Evolutionary conservation across 2,113 vertebrate species (phyloP).

Genomic region (Hyaena hyaena): DNA sequence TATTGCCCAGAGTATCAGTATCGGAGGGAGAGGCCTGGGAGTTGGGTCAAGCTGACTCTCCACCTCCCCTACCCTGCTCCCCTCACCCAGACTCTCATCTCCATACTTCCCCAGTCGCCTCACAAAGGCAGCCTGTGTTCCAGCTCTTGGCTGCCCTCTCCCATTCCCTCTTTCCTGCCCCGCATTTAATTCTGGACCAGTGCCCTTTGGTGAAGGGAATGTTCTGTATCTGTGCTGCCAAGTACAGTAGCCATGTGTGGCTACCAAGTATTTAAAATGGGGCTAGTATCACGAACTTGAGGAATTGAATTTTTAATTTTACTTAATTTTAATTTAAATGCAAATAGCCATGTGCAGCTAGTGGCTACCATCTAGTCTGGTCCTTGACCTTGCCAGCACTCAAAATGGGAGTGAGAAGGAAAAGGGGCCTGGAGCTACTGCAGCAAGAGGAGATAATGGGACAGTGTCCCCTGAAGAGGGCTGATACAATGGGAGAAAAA

Average conservation of each 20-base stretch:
- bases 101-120: neutral
- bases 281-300: neutral
- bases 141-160: neutral
- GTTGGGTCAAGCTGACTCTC: neutral
- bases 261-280: neutral
- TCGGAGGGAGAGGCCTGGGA: constrained; percentile 47
- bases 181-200: neutral
- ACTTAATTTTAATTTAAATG: neutral
- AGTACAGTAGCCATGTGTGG: fast-evolving
- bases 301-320: neutral
- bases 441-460: neutral
- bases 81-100: neutral
- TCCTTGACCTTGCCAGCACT: neutral
- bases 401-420: neutral
- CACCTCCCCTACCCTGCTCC: neutral
- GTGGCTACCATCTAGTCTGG: neutral
- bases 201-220: fast-evolving
- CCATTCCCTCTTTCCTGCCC: neutral
- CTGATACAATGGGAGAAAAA: neutral
- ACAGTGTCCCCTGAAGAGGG: neutral
- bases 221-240: neutral
- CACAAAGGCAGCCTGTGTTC: neutral
- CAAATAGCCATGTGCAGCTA: neutral
- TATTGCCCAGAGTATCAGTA: constrained; percentile 63
- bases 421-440: neutral